Evolutionary conservation across 1,140 invertebrate species (phyloP).

Genomic region (Lerema accius): DNA sequence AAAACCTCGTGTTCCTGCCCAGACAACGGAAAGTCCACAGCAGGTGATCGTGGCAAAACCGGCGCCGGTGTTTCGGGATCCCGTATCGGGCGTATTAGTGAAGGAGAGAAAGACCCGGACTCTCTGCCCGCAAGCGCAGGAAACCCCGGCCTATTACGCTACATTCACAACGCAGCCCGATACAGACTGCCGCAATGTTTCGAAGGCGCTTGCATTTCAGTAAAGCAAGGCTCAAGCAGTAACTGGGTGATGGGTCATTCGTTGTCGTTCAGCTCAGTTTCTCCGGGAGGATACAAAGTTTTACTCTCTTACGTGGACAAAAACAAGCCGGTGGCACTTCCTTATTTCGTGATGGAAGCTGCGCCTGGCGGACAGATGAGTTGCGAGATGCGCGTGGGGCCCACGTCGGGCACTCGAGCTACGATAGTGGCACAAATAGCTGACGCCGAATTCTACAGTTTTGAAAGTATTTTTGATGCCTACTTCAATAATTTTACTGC

Average conservation of each 20-base stretch:
- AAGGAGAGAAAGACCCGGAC: constrained; percentile 47
- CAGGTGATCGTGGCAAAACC: constrained; percentile 65
- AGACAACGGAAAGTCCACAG: constrained; percentile 44
- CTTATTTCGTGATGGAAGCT: constrained; percentile 76
- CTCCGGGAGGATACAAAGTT: constrained; percentile 72
- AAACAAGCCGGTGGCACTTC: constrained; percentile 50
- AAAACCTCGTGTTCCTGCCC: constrained; percentile 45
- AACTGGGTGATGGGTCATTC: constrained; percentile 74
- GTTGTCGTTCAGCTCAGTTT: constrained; percentile 71
- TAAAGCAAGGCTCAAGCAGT: constrained; percentile 58
- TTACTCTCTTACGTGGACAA: constrained; percentile 68
- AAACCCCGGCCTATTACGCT: constrained; percentile 67
- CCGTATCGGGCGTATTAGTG: constrained; percentile 48
- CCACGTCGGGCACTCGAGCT: constrained; percentile 58
- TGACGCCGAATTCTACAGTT: constrained; percentile 68
- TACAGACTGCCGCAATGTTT: constrained; percentile 73
- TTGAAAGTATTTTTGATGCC: constrained; percentile 71
- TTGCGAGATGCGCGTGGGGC: constrained; percentile 67
- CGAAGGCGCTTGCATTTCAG: constrained; percentile 63
- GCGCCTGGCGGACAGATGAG: constrained; percentile 76
- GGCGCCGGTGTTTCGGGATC: constrained; percentile 73
- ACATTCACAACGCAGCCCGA: constrained; percentile 71
- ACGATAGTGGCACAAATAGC: constrained; percentile 70
- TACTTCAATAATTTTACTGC: constrained; percentile 67
- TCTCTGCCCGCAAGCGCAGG: constrained; percentile 51